Base-by-base conservation (phyloP, 2,113 vertebrate species). In the Serinus canaria region DNA sequence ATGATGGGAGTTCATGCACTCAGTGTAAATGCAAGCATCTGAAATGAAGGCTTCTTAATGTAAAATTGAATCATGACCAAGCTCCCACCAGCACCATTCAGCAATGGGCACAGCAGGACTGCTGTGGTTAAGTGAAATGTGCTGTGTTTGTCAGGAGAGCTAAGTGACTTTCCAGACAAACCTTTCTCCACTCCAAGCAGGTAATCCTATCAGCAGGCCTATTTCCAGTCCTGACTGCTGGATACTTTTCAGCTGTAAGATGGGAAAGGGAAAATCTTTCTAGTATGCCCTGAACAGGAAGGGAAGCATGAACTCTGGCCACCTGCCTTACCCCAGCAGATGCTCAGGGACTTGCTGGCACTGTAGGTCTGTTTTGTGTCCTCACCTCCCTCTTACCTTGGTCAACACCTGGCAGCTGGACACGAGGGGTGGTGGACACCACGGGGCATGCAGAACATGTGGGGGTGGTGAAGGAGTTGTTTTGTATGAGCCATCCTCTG, bases 361-460 rank as follows among this genome's bases (percentile, higher is more conserved):
- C 60, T 33, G 66, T 15, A 49, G 35, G n/a, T 80, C 49, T 89
- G 72, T 68, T 80, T 47, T 60, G 25, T 86, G 50, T 49, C 22
- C 44, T 72, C 23, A 33, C 14, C 24, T 60, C 27, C 31, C 37
- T 53, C 11, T 70, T 64, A 46, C 75, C 67, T 80, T 35, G 49
- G 52, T 28, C 43, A 78, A 6, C 18, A 59, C 15, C 18, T 74
- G 74, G 24, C 33, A 83, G 31, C 35, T 69, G 79, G 37, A 46
- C 27, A 43, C 0, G 0, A 55, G 35, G 47, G 10, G 6, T 27
- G 27, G 23, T 56, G 70, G 44, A 27, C 53, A 30, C 52, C 4
- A 2, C 0, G 1, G 37, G 49, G 13, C 37, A n/a, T 43, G 8
- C 17, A 37, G 27, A 55, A 59, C 18, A 10, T 7, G 9, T 11